Evolutionary conservation across 2,113 vertebrate species (phyloP).

Genomic region (Bujurquina vittata): DNA sequence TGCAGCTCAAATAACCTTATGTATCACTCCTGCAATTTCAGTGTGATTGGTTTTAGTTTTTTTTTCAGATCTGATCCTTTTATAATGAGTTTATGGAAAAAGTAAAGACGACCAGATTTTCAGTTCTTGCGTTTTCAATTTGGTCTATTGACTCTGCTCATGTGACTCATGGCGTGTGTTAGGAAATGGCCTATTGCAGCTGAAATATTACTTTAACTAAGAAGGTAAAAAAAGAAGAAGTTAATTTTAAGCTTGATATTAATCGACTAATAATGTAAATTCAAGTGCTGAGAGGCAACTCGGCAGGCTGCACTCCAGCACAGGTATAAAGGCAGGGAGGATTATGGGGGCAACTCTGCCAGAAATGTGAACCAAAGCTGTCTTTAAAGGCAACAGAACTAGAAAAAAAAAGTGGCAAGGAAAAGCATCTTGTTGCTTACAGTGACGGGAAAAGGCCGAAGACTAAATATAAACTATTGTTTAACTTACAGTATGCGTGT

Average conservation of each 20-base stretch:
- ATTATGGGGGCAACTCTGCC: slow-evolving; percentile 16
- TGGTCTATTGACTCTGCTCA: slow-evolving; percentile 35
- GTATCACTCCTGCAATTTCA: slow-evolving; percentile 16
- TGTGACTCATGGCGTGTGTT: slow-evolving; percentile 32
- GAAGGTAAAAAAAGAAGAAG: not conserved
- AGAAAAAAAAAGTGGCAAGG: slow-evolving; percentile 14
- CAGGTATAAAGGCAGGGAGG: not conserved
- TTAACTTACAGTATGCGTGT: not conserved
- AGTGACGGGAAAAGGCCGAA: not conserved
- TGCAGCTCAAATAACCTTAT: slow-evolving; percentile 1
- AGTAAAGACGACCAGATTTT: slow-evolving; percentile 44
- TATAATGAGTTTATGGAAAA: slow-evolving; percentile 45
- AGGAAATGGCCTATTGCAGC: not conserved
- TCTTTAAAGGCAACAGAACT: not conserved
- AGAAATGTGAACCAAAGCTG: not conserved
- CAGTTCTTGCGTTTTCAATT: slow-evolving; percentile 24
- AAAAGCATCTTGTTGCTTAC: not conserved
- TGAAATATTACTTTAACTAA: not conserved
- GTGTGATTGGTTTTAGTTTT: not conserved
- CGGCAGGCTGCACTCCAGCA: not conserved
- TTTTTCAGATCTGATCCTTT: slow-evolving; percentile 41
- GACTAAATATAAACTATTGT: slow-evolving; percentile 11
- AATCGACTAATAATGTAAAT: not conserved
- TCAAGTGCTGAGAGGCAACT: not conserved
- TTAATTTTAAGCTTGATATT: not conserved